Percentiles rank a stretch among this genome's conserved stretches.
These are phyloP conservation scores for Moxostoma hubbsi DNA, from an alignment of 2,797 vertebrate species.

Conservation along the genomic window DNA sequence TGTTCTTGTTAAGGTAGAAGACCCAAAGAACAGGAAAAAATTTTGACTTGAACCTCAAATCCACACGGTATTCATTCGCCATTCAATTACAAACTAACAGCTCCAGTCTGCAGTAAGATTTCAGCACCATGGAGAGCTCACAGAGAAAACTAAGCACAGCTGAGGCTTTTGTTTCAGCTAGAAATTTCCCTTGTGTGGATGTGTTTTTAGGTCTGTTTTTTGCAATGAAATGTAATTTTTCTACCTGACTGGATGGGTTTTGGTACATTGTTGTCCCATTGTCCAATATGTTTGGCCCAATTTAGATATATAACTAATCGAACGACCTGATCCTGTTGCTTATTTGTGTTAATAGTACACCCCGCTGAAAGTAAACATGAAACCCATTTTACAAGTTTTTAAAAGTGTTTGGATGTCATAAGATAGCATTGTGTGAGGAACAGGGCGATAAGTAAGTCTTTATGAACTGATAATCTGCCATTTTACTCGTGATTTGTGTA, in stretches of 20 bases:
- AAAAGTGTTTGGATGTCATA: too few species aligned
- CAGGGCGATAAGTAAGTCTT: too few species aligned
- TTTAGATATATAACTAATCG: too few species aligned
- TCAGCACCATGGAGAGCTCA: constrained; percentile 58
- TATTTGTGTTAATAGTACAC: too few species aligned
- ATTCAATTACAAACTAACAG: constrained; percentile 20
- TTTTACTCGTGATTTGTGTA: too few species aligned
- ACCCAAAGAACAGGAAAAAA: constrained; percentile 10
- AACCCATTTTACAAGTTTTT: too few species aligned
- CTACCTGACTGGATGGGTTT: constrained; percentile 13
- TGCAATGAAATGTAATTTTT: constrained; percentile 22
- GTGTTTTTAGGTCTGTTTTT: constrained; percentile 19
- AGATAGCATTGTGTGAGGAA: too few species aligned
- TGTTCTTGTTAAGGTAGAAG: not conserved
- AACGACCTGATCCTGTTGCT: not conserved
- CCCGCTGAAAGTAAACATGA: too few species aligned
- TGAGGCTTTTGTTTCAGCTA: not conserved
- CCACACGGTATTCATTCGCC: not conserved
- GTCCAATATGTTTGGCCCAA: not conserved
- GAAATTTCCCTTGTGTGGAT: not conserved
- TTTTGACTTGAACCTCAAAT: constrained; percentile 29
- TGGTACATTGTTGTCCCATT: constrained; percentile 19
- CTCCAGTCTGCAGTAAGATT: constrained; percentile 24
- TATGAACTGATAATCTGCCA: too few species aligned
- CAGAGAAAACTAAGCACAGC: constrained; percentile 3